Conservation (phyloP, 2,888 invertebrate species). For the Dascillus cervinus region DNA sequence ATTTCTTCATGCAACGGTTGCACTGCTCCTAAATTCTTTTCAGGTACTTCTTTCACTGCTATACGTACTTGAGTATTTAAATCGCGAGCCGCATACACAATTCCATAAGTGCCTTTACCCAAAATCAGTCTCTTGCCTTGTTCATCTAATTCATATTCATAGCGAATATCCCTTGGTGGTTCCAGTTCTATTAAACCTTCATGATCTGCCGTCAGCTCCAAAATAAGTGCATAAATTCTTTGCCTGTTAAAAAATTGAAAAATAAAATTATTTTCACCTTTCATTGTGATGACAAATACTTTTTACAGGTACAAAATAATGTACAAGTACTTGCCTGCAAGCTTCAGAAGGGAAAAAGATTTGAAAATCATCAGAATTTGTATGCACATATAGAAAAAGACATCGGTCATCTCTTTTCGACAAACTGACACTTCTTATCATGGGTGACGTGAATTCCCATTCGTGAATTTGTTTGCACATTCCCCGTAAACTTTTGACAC, state of each 20-base stretch:
- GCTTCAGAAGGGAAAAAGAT: conserved; percentile 90
- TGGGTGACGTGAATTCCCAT: conserved; percentile 87
- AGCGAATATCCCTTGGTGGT: conserved; percentile 47
- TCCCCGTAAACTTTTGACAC: conserved; percentile 67
- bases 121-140: conserved; percentile 75
- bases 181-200: conserved; percentile 48
- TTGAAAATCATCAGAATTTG: conserved; percentile 98
- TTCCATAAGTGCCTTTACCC: conserved; percentile 93
- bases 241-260: conserved; percentile 39
- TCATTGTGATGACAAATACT: too few species aligned
- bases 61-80: conserved; percentile 88
- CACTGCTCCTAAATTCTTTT: conserved; percentile 90
- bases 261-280: too few species aligned
- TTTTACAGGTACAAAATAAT: not conserved
- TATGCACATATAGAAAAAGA: conserved; percentile 93
- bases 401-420: conserved; percentile 95
- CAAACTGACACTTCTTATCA: conserved; percentile 84
- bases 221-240: conserved; percentile 74
- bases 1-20: conserved; percentile 99
- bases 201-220: conserved; percentile 83
- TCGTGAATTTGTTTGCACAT: conserved; percentile 82
- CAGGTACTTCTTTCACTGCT: conserved; percentile 97
- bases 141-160: conserved; percentile 94
- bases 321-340: conserved; percentile 47
- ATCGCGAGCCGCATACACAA: conserved; percentile 91